These are phyloP conservation scores for Drosophila neocordata DNA, from an alignment of 1,140 invertebrate genomes.

Conservation along the genomic window DNA sequence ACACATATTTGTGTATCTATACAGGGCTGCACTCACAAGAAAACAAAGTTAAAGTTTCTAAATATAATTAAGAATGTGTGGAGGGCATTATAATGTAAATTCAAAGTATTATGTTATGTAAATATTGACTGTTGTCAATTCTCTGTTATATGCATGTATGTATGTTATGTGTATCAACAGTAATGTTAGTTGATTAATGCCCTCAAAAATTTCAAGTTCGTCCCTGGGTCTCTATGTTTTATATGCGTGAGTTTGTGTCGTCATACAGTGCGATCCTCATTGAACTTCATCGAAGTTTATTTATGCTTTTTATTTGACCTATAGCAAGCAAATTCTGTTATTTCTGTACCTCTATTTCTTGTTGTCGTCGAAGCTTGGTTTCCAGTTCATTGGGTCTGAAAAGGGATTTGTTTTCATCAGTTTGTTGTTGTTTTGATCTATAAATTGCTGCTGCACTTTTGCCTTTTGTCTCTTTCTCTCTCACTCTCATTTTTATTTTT, in stretches of 20 bases:
- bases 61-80: too few species aligned
- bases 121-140: too few species aligned
- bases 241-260: slow-evolving; percentile 44
- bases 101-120: too few species aligned
- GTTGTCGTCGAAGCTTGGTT: slow-evolving; percentile 43
- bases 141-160: too few species aligned
- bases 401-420: background rate
- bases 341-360: slow-evolving; percentile 17
- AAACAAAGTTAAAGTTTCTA: too few species aligned
- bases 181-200: too few species aligned
- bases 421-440: background rate
- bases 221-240: background rate
- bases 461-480: background rate
- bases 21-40: too few species aligned
- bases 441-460: too few species aligned
- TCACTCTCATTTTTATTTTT: too few species aligned
- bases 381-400: slow-evolving; percentile 66
- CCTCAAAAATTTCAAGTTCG: background rate
- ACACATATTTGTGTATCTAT: too few species aligned
- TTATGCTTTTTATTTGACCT: slow-evolving; percentile 52
- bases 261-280: slow-evolving; percentile 34
- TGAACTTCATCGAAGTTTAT: slow-evolving; percentile 43
- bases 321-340: slow-evolving; percentile 45
- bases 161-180: too few species aligned
- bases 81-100: too few species aligned